A percentile compares a stretch with the other conserved stretches of the same genome.
phyloP scores from a whole-genome alignment of 2,888 invertebrate genomes.

The Spodoptera littoralis region DNA sequence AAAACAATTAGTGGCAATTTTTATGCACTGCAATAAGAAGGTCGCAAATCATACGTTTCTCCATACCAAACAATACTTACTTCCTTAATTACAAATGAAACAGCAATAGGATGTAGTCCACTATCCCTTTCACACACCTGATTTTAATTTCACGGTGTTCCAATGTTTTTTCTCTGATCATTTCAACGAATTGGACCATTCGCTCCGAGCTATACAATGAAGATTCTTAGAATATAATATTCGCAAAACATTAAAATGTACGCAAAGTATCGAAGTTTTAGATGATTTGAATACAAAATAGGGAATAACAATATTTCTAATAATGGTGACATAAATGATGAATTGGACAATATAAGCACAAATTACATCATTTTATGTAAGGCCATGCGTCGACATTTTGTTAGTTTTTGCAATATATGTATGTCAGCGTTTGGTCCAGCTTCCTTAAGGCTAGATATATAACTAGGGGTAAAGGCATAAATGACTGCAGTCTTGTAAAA shows the following conservation, averaged over 20 bases:
- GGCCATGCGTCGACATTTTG: no score
- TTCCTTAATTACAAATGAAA: conserved; percentile 44
- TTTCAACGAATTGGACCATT: conserved; percentile 49
- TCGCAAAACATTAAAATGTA: conserved; percentile 23
- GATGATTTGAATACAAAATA: conserved; percentile 16
- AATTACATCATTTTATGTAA: neutral
- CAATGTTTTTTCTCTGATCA: conserved; percentile 39
- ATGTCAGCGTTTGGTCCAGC: no score
- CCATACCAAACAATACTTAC: conserved; percentile 27
- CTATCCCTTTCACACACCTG: conserved; percentile 35
- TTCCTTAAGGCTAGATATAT: no score
- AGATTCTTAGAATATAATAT: conserved; percentile 53
- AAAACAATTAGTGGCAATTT: conserved; percentile 43
- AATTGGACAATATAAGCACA: neutral
- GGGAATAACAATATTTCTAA: conserved; percentile 5
- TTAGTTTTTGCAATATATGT: no score
- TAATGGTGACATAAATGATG: neutral
- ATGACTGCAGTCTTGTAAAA: no score
- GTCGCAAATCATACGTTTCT: conserved; percentile 32
- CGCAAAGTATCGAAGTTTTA: conserved; percentile 22
- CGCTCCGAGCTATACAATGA: conserved; percentile 49
- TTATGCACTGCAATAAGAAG: conserved; percentile 41
- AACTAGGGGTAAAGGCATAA: no score
- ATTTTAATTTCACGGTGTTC: conserved; percentile 54
- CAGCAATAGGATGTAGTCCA: conserved; percentile 16